A percentile compares a stretch with the other conserved stretches of the same genome.
These are phyloP conservation scores for Cassiopea andromeda DNA, from an alignment of 30 jellyfish, hydroid and myxozoan species.

Conservation along the genomic window DNA sequence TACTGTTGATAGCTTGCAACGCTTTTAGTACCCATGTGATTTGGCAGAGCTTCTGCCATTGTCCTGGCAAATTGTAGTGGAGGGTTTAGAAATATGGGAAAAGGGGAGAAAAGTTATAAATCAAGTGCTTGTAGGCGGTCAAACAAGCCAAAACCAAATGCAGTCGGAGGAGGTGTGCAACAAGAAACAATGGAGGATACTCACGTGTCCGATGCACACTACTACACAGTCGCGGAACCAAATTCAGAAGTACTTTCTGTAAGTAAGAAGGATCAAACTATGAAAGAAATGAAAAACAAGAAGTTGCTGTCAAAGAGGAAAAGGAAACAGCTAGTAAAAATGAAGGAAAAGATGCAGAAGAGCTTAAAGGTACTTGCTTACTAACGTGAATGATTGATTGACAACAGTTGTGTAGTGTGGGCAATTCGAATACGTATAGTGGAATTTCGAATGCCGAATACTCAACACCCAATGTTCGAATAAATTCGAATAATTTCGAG, in stretches of 20 bases:
- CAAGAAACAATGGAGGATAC: background rate
- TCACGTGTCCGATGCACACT: background rate
- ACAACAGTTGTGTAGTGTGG: background rate
- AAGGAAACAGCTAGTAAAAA: constrained; percentile 55
- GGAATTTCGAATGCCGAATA: background rate
- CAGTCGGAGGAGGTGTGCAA: background rate
- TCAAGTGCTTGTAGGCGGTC: background rate
- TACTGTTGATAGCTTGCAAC: no score
- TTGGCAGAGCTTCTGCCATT: no score
- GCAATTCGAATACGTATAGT: background rate
- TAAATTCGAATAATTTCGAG: no score
- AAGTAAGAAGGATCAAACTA: background rate
- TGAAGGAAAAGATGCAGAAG: constrained; percentile 80
- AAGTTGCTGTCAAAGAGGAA: constrained; percentile 75
- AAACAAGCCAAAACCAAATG: background rate
- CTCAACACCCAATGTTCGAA: background rate
- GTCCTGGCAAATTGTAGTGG: background rate
- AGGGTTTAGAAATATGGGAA: background rate
- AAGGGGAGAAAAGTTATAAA: background rate
- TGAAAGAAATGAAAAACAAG: background rate
- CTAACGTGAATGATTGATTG: background rate
- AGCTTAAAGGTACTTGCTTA: constrained; percentile 65
- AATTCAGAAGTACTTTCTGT: background rate
- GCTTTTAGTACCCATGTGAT: no score
- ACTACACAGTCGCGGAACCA: constrained; percentile 17